Percentiles rank a stretch among this genome's conserved stretches.
These are phyloP conservation scores for Forficula auricularia DNA, from an alignment of 1,140 invertebrate genomes.

Conservation along the genomic window DNA sequence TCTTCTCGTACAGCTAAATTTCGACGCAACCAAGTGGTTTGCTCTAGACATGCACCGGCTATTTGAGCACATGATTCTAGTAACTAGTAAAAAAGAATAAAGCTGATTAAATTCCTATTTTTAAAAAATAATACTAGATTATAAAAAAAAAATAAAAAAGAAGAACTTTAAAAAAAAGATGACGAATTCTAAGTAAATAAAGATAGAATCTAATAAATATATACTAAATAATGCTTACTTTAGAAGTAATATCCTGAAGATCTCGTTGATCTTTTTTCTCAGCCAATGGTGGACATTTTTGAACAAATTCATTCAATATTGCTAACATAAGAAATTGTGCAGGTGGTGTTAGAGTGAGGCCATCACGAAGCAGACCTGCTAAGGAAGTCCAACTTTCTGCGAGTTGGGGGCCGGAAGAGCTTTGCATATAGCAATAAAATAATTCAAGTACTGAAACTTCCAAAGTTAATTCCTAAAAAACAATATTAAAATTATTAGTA, in stretches of 20 bases:
- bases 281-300: slow-evolving; percentile 54
- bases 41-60: slow-evolving; percentile 73
- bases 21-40: slow-evolving; percentile 77
- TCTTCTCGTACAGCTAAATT: slow-evolving; percentile 75
- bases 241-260: slow-evolving; percentile 57
- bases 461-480: slow-evolving; percentile 23
- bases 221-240: slow-evolving; percentile 25
- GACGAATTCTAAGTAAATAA: not conserved
- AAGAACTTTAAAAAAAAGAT: not conserved
- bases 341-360: slow-evolving; percentile 46
- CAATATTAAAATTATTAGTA: slow-evolving; percentile 3
- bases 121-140: slow-evolving; percentile 9
- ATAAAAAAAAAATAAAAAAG: slow-evolving; percentile 1
- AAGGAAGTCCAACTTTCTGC: slow-evolving; percentile 66
- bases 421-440: slow-evolving; percentile 55
- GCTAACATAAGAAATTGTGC: slow-evolving; percentile 67
- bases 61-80: slow-evolving; percentile 72
- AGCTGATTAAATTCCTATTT: not conserved
- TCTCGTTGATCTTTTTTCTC: slow-evolving; percentile 72
- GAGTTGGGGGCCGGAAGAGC: slow-evolving; percentile 44
- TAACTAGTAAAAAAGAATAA: slow-evolving; percentile 30
- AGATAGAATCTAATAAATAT: not conserved
- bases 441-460: slow-evolving; percentile 46
- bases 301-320: slow-evolving; percentile 72
- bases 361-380: slow-evolving; percentile 51